Evolutionary conservation across 2,113 vertebrate genomes (phyloP), one percentile per base, ranked within the genome.

Genomic region (Bos taurus): DNA sequence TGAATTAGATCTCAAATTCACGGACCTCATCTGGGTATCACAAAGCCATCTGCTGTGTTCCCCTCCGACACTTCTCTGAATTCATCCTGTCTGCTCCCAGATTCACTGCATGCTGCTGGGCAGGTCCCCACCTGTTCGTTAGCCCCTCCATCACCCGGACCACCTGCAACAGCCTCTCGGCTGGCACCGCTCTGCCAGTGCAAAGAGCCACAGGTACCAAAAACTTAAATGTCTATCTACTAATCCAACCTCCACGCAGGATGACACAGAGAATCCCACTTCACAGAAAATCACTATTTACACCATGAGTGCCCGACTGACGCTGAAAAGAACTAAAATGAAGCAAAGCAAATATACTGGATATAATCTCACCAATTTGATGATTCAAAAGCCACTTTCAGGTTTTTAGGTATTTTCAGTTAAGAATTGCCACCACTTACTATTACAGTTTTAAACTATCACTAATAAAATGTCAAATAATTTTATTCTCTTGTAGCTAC

Each of bases 161-260:
- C 33, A 6, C 25, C 19, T 5, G 28, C 12, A 28, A 28, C 40
- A 43, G 25, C 15, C 59, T 50, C 46, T 43, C 0, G 6, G 23
- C 50, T 17, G 59, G 43, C 54, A 54, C 1, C 1, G 0, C 2
- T 11, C 9, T 1, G 0, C 60, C 56, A 15, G 0, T 1, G 40
- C 91, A 13, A 36, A 30, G 17, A 78, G 23, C 9, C 52, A 17
- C 13, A 10, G 86, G 15, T 1, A 25, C 25, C 56, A 8, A 2
- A 7, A 28, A 93, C 0, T 2, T 15, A 17, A 48, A 40, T 0
- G 15, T 60, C 50, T 56, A 0, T 14, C 43, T 88, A 71, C 84
- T 21, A 36, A 67, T 26, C n/a, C 74, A 54, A 2, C n/a, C 60
- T 80, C 36, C 54, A 25, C 10, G 1, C 3, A 2, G 26, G 46